These are phyloP conservation scores for Mellivora capensis DNA, from an alignment of 2,113 vertebrate species.

Conservation along the genomic window DNA sequence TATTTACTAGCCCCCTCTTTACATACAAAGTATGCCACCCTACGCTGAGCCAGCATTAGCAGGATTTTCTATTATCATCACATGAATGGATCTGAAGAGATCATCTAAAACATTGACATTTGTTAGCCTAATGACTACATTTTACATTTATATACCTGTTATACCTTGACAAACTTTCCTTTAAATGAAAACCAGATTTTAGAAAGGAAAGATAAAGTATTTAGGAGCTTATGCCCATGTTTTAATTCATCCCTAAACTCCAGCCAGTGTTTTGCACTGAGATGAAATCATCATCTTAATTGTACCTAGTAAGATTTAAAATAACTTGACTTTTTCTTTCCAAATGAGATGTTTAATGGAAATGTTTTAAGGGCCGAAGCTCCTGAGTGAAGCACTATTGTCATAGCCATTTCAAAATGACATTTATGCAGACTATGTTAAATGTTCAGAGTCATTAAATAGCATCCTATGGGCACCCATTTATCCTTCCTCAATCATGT, in stretches of 20 bases:
- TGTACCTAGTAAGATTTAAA: conserved; percentile 6
- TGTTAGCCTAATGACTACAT: not conserved
- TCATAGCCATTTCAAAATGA: conserved; percentile 44
- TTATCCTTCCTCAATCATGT: conserved; percentile 33
- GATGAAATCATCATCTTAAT: conserved; percentile 32
- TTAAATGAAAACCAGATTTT: conserved; percentile 18
- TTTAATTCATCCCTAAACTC: conserved; percentile 13
- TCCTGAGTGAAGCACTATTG: not conserved
- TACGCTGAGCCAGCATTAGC: not conserved
- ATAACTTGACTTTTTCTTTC: conserved; percentile 26
- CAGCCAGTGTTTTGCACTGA: not conserved
- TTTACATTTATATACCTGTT: not conserved
- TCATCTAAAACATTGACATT: not conserved
- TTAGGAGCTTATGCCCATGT: not conserved
- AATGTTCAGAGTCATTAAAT: conserved; percentile 35
- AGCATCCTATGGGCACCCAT: not conserved
- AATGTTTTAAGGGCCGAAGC: not conserved
- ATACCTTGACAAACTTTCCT: not conserved
- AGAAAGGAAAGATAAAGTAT: not conserved
- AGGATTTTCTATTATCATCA: not conserved
- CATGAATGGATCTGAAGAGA: not conserved
- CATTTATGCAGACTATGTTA: conserved; percentile 46
- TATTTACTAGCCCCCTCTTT: not conserved
- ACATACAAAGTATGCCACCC: not conserved
- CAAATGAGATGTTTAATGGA: conserved; percentile 46